Base-by-base conservation (phyloP, 1,140 invertebrate species). In the Hyphantria cunea region DNA sequence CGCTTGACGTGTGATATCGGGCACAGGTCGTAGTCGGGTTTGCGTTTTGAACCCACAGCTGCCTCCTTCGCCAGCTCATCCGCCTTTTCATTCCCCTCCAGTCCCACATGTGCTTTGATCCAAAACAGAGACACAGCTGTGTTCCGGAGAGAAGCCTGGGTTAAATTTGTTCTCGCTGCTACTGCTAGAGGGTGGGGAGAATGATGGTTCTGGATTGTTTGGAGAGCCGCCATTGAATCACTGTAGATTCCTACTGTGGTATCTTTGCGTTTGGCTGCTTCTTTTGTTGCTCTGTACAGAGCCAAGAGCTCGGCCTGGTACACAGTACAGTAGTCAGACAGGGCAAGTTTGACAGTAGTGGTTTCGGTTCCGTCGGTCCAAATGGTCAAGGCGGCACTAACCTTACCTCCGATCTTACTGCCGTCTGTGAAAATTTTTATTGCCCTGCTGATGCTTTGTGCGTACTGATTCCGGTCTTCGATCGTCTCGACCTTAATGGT, bases 21-120 rank as follows among this genome's bases (percentile, higher is more conserved):
- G 37, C 37, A 39, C n/a, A 10, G 8, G 37, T 39, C 37, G 37
- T 39, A 39, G 7, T 39, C n/a, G 7, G 37, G 37, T n/a, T 7
- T 39, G 37, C n/a, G 8, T 39, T 39, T 39, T 0, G n/a, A n/a
- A 0, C 2, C 3, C 7, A 1, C n/a, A 39, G 71, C 69, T 3
- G 75, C 70, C 11, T 52, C n/a, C 14, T 67, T 70, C 0, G 71
- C 71, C 12, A 73, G 52, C 6, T 61, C 31, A 48, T 63, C 60
- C 0, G 51, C 60, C 8, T 50, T 15, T n/a, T 63, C 60, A n/a
- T 63, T 63, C 0, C 60, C 60, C 9, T 7, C 13, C 8, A 12
- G 44, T 31, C 60, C 60, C 12, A 34, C 49, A 12, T 61, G 58
- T 0, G 60, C 60, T n/a, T 48, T 63, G 0, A 54, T 6, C 60